These are phyloP conservation scores for Onychomys torridus DNA, from an alignment of 2,797 vertebrate species.

Conservation along the genomic window DNA sequence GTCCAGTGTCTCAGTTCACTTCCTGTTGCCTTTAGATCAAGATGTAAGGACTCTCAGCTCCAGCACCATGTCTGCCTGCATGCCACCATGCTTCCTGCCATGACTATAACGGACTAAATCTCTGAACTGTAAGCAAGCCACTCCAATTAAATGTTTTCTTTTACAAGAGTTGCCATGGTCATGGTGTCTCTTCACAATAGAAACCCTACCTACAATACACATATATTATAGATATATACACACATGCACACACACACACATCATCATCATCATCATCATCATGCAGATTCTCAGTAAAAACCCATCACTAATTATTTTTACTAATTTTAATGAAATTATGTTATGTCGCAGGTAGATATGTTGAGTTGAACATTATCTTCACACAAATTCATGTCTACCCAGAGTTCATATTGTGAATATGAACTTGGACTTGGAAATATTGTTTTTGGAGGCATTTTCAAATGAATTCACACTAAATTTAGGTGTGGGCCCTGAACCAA, in stretches of 20 bases:
- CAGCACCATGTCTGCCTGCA: background rate
- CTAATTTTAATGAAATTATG: background rate
- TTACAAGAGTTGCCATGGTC: background rate
- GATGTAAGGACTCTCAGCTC: background rate
- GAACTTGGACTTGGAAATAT: background rate
- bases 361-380: background rate
- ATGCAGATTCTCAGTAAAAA: background rate
- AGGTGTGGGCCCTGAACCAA: background rate
- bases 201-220: background rate
- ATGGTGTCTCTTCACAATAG: background rate
- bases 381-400: background rate
- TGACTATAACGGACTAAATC: background rate
- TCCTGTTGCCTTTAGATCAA: background rate
- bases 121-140: background rate
- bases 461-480: background rate
- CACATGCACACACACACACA: background rate
- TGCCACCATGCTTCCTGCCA: background rate
- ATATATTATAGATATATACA: background rate
- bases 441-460: slow-evolving; percentile 15
- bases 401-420: slow-evolving; percentile 11
- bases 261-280: background rate
- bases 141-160: background rate
- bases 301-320: background rate
- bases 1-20: background rate
- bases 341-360: background rate